phyloP scores from a whole-genome alignment of 2,888 invertebrate genomes.

The Malthinus seriepunctatus region DNA sequence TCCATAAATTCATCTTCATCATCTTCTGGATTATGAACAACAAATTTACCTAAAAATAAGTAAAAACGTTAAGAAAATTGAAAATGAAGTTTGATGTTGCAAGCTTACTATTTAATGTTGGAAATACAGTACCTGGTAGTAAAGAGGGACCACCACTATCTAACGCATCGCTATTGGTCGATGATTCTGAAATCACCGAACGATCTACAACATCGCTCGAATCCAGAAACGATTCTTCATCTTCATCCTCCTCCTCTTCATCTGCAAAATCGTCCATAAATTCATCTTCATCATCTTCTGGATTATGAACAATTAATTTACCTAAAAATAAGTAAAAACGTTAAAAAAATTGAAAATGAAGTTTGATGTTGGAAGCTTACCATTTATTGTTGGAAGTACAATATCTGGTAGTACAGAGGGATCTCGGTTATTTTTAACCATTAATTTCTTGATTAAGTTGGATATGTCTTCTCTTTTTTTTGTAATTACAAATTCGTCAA shows the following conservation, averaged over 20 bases:
- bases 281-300: constrained; percentile 31
- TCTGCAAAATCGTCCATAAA: constrained; percentile 32
- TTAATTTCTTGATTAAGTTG: constrained; percentile 72
- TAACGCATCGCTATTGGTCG: too few species aligned
- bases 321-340: constrained; percentile 51
- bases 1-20: constrained; percentile 34
- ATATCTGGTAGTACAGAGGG: constrained; percentile 70
- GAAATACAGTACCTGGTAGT: constrained; percentile 74
- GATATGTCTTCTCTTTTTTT: constrained; percentile 87
- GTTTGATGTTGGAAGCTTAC: constrained; percentile 50
- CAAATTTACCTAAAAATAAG: constrained; percentile 59
- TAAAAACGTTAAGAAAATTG: not conserved
- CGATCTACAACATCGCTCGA: constrained; percentile 7
- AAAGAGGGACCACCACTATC: constrained; percentile 35
- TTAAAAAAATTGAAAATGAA: not conserved
- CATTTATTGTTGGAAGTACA: constrained; percentile 76
- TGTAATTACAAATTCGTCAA: constrained; percentile 80
- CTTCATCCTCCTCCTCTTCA: constrained; percentile 33
- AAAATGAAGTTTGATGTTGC: not conserved
- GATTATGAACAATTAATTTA: constrained; percentile 56
- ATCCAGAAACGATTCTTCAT: constrained; percentile 39
- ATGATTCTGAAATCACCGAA: too few species aligned
- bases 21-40: constrained; percentile 43
- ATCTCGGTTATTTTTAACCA: constrained; percentile 73
- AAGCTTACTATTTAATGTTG: constrained; percentile 70